These are phyloP conservation scores for Didymodactylos carnosus DNA, from an alignment of 2,888 invertebrate species.

Conservation along the genomic window DNA sequence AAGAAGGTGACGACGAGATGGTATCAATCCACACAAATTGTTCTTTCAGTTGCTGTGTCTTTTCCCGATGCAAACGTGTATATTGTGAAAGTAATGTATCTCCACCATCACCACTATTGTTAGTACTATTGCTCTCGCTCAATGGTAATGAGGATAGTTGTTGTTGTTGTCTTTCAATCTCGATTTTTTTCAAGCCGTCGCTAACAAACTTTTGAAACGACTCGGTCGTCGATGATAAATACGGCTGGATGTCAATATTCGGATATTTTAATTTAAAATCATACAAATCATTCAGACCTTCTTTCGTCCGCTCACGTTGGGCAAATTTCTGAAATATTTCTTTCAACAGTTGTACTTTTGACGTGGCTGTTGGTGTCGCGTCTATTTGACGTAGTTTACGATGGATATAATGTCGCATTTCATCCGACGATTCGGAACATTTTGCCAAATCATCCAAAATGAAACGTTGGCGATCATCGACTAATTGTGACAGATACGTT, in stretches of 20 bases:
- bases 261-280: constrained; percentile 60
- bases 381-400: neutral
- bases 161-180: too few species aligned
- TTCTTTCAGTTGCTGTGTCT: neutral
- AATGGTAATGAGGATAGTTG: too few species aligned
- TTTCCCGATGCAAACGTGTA: neutral
- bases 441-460: constrained; percentile 7
- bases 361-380: neutral
- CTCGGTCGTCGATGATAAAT: constrained; percentile 58
- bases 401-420: constrained; percentile 2
- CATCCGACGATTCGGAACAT: neutral
- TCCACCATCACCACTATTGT: too few species aligned
- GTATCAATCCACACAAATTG: constrained; percentile 1
- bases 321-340: constrained; percentile 8
- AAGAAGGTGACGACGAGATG: neutral
- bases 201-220: constrained; percentile 70
- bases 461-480: neutral
- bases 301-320: constrained; percentile 9
- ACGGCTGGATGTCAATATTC: constrained; percentile 63
- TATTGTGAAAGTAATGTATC: too few species aligned
- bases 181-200: too few species aligned
- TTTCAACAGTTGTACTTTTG: neutral
- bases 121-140: too few species aligned
- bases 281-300: constrained; percentile 59
- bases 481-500: constrained; percentile 8